Evolutionary conservation across 2,888 invertebrate genomes (phyloP).

Genomic region (Nomada goodeniana): DNA sequence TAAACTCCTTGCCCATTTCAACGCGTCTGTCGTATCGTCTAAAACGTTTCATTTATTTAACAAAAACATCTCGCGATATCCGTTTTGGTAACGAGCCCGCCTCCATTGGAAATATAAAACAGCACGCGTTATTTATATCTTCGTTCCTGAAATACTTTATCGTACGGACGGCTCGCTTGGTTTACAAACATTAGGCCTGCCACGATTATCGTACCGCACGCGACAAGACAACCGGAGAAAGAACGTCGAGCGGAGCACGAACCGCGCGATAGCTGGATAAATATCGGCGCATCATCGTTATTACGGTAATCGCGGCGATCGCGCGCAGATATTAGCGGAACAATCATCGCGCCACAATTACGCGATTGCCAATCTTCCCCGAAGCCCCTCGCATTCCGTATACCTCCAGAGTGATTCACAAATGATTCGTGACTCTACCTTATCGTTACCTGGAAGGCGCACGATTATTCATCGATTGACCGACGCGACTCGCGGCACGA

Average conservation of each 20-base stretch:
- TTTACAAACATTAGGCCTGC: slow-evolving; percentile 9
- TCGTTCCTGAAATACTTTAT: not conserved
- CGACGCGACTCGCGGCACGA: slow-evolving; percentile 16
- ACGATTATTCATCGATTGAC: slow-evolving; percentile 40
- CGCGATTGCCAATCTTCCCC: slow-evolving; percentile 54
- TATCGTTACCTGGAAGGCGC: slow-evolving; percentile 59
- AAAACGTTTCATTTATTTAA: not conserved
- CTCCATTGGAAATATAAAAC: not conserved
- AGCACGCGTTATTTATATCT: not conserved
- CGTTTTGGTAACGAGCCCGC: no score
- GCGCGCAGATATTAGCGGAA: slow-evolving; percentile 50
- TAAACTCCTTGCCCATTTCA: not conserved
- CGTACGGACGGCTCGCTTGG: not conserved
- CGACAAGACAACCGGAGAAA: slow-evolving; percentile 20
- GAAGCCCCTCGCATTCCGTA: slow-evolving; percentile 33
- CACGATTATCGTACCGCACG: slow-evolving; percentile 21
- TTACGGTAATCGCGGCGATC: slow-evolving; percentile 19
- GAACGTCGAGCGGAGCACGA: slow-evolving; percentile 3
- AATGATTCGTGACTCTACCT: slow-evolving; percentile 49
- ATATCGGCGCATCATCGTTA: slow-evolving; percentile 34
- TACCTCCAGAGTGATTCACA: slow-evolving; percentile 37
- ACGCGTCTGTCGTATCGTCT: no score
- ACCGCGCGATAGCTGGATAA: slow-evolving; percentile 32
- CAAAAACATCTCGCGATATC: not conserved
- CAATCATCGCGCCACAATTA: slow-evolving; percentile 58